These are phyloP conservation scores for Cheilosia vernalis DNA, from an alignment of 2,888 invertebrate genomes.

Conservation along the genomic window DNA sequence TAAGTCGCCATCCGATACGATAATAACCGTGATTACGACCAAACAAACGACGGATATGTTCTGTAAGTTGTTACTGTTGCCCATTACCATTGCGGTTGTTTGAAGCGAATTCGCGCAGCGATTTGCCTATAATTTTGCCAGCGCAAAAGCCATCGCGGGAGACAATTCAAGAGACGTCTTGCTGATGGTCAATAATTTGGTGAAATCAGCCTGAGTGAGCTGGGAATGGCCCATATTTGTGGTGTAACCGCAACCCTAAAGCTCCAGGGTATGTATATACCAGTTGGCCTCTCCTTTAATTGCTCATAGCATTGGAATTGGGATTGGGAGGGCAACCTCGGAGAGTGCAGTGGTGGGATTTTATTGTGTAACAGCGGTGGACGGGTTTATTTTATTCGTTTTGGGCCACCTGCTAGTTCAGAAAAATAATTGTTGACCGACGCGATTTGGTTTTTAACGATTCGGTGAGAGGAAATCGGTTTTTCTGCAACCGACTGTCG, in stretches of 20 bases:
- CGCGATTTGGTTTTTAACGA: neutral
- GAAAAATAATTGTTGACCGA: constrained; percentile 5
- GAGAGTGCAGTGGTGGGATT: constrained; percentile 5
- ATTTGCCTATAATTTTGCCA: constrained; percentile 49
- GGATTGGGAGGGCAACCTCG: neutral
- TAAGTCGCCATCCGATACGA: constrained; percentile 44
- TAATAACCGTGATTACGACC: constrained; percentile 63
- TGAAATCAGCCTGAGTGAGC: neutral
- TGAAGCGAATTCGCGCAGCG: constrained; percentile 37
- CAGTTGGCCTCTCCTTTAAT: constrained; percentile 56
- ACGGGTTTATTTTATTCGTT: constrained; percentile 21
- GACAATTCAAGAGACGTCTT: constrained; percentile 4
- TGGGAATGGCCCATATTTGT: constrained; percentile 11
- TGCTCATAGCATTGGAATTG: neutral
- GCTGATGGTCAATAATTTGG: constrained; percentile 29
- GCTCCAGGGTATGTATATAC: constrained; percentile 33
- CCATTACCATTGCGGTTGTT: constrained; percentile 14
- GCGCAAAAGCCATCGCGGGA: neutral
- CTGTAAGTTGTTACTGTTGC: constrained; percentile 11
- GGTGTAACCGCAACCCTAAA: constrained; percentile 26
- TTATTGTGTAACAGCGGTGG: constrained; percentile 23
- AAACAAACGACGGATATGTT: constrained; percentile 64
- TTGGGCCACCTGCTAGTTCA: constrained; percentile 41
- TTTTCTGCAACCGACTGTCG: constrained; percentile 2
- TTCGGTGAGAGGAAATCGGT: constrained; percentile 3